Percentiles rank a stretch among this genome's conserved stretches.
Evolutionary conservation across 2,113 vertebrate species (phyloP).

Genomic region (Mionectes macconnelli): DNA sequence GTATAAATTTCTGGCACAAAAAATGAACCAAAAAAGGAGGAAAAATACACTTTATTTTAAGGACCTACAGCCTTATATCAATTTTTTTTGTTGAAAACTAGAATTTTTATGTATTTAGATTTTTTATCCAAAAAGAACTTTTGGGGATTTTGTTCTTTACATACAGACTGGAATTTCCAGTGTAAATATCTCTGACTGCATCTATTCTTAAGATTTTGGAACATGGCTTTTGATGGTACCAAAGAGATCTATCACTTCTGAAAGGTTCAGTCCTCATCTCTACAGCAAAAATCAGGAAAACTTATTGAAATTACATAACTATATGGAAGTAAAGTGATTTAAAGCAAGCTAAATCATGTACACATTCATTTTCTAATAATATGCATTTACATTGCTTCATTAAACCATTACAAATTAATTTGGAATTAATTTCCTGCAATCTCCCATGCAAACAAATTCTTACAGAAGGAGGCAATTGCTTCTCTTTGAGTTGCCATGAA

Average conservation of each 20-base stretch:
- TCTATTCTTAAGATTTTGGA: background rate
- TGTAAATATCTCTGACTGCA: background rate
- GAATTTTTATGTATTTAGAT: background rate
- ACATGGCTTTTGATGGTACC: fast-evolving
- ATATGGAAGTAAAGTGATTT: background rate
- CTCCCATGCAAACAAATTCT: background rate
- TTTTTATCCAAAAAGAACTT: background rate
- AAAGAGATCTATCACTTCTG: background rate
- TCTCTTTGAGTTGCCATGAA: background rate
- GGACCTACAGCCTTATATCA: fast-evolving
- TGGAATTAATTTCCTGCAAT: slow-evolving; percentile 3
- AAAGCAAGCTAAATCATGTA: background rate
- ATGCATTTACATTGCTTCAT: background rate
- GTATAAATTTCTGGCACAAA: background rate
- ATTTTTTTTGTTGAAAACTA: background rate
- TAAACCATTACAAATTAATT: slow-evolving; percentile 31
- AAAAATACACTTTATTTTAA: background rate
- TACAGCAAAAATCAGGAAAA: background rate
- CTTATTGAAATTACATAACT: background rate
- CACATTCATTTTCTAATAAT: slow-evolving; percentile 1
- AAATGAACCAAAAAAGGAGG: background rate
- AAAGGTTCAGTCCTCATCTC: background rate
- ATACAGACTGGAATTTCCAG: background rate
- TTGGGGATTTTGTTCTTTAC: background rate
- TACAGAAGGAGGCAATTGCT: background rate